Evolutionary conservation across 2,113 vertebrate genomes (phyloP), one percentile per base, ranked within the genome.

Genomic region (Mus spicilegus): DNA sequence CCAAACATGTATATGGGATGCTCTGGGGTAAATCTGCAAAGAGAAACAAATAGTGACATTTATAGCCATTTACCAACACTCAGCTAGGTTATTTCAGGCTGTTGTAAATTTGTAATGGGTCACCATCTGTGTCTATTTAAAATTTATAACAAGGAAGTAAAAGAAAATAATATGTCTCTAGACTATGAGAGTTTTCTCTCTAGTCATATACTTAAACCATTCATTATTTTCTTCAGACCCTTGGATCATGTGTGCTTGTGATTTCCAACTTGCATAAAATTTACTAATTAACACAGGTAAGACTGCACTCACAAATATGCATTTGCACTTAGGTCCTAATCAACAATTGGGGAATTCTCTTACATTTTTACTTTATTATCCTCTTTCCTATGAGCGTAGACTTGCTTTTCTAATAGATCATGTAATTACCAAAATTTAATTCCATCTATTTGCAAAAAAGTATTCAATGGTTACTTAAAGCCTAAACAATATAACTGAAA

Each of bases 101-200:
- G 61, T 69, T 26, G 17, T 91, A 78, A 94, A 78, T 95, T 93
- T 95, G 46, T 82, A 69, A 91, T 87, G 70, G 61, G 89, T 93
- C 51, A 58, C 84, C 97, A 91, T 93, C 94, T 97, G 95, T 78
- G 93, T 78, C 39, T 72, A n/a, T 70, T 82, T 93, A 84, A 90
- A 96, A 97, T 96, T 95, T 90, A 87, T 75, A 87, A n/a, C 24
- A 69, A 26, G 14, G 33, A 69, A 69, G 67, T 16, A 65, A 33
- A 22, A 69, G 86, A 94, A 90, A 88, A 92, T 67, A 95, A 1
- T 80, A 36, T 20, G 13, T 78, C 28, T 91, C 73, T 61, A 91
- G 84, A 89, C 22, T 86, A 67, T 4, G 63, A 75, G 49, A 67
- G 2, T 77, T 77, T 91, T 46, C 33, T 81, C n/a, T 92, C 46